Conservation (phyloP, 2,888 invertebrate genomes). For the Eustalomyia histrio region DNA sequence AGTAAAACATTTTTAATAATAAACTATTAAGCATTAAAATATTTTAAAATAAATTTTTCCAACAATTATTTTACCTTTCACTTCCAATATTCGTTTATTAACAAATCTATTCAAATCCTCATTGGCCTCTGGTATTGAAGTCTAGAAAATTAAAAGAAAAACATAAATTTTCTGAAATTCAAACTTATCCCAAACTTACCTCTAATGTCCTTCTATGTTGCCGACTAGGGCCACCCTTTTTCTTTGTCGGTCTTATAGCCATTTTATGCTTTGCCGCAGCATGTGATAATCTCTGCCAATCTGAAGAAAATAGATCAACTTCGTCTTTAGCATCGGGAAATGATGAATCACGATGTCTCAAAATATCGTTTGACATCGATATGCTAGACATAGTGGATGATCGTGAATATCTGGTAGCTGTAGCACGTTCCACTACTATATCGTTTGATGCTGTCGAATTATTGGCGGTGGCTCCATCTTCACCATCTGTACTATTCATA, state of each 20-base stretch:
- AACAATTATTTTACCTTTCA: constrained; percentile 50
- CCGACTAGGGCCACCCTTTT: constrained; percentile 87
- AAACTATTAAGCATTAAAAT: too few relatives aligned
- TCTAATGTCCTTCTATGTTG: constrained; percentile 83
- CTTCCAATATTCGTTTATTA: constrained; percentile 81
- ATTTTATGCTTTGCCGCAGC: constrained; percentile 90
- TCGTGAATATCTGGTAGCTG: constrained; percentile 64
- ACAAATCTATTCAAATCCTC: constrained; percentile 81
- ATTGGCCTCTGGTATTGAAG: constrained; percentile 88
- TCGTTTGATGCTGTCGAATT: constrained; percentile 63
- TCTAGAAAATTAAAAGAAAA: constrained; percentile 79
- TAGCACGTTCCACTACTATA: constrained; percentile 65
- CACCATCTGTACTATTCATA: constrained; percentile 83
- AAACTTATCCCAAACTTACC: constrained; percentile 72
- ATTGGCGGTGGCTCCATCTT: constrained; percentile 68
- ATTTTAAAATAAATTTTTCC: neutral
- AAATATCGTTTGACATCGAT: constrained; percentile 68
- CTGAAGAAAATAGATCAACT: constrained; percentile 74
- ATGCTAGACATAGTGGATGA: constrained; percentile 67
- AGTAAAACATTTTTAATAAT: too few relatives aligned
- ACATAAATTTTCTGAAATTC: too few relatives aligned
- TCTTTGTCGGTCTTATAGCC: constrained; percentile 87
- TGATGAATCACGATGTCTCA: constrained; percentile 66
- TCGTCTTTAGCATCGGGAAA: constrained; percentile 70
- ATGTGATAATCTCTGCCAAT: constrained; percentile 84